Percentiles rank a stretch among this genome's conserved stretches.
These are phyloP conservation scores for Athalia cordata DNA, from an alignment of 2,888 invertebrate species.

Conservation along the genomic window DNA sequence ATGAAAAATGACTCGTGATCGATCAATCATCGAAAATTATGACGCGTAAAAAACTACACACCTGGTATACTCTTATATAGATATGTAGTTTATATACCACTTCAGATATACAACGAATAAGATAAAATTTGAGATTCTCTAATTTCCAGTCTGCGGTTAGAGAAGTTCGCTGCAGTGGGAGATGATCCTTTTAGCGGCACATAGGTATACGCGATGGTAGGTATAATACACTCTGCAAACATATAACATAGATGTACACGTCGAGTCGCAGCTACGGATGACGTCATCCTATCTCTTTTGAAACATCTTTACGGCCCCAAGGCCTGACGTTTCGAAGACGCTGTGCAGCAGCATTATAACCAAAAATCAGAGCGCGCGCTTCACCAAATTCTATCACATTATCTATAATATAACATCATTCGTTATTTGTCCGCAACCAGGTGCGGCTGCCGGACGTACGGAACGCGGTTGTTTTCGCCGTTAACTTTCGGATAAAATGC, in stretches of 20 bases:
- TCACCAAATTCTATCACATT: background rate
- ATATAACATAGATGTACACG: too few species aligned
- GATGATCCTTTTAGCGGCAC: slow-evolving; percentile 36
- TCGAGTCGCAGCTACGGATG: background rate
- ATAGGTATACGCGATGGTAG: too few species aligned
- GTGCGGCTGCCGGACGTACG: slow-evolving; percentile 2
- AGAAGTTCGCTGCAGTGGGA: slow-evolving; percentile 4
- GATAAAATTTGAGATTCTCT: slow-evolving; percentile 13
- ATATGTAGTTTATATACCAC: background rate
- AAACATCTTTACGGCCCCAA: slow-evolving; percentile 27
- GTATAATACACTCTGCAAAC: too few species aligned
- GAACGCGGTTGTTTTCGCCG: slow-evolving; percentile 29
- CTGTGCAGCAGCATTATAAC: background rate
- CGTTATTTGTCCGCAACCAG: slow-evolving; percentile 11
- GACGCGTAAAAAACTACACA: too few species aligned
- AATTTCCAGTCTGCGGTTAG: slow-evolving; percentile 35
- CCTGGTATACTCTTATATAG: background rate
- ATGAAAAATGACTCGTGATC: too few species aligned
- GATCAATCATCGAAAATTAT: too few species aligned
- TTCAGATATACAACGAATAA: background rate
- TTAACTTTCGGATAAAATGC: slow-evolving; percentile 37
- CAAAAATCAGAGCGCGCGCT: background rate
- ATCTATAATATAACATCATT: slow-evolving; percentile 5
- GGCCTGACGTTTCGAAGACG: background rate
- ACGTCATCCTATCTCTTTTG: slow-evolving; percentile 32